Evolutionary conservation across 2,797 vertebrate genomes (phyloP).

Genomic region (Potorous gilbertii): DNA sequence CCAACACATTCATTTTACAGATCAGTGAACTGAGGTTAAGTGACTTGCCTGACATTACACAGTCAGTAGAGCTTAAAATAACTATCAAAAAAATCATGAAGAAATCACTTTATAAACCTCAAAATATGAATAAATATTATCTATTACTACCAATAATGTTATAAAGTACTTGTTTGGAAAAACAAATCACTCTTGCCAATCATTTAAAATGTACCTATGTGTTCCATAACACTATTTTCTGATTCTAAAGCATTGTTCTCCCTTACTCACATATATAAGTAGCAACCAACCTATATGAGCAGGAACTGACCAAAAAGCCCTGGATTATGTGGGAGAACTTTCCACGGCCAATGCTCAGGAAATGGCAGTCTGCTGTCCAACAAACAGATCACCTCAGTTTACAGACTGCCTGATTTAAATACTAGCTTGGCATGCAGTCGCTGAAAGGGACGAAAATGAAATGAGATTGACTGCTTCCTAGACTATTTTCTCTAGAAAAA

Average conservation of each 20-base stretch:
- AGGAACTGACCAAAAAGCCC: not conserved
- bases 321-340: not conserved
- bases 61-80: not conserved
- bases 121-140: not conserved
- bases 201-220: not conserved
- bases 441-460: not conserved
- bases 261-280: not conserved
- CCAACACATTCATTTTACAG: not conserved
- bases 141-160: not conserved
- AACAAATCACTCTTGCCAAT: slow-evolving; percentile 25
- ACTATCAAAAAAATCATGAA: not conserved
- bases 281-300: not conserved
- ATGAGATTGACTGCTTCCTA: not conserved
- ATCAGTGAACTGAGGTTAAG: not conserved
- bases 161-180: not conserved
- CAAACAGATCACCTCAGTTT: not conserved
- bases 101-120: not conserved
- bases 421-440: not conserved
- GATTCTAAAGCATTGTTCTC: not conserved
- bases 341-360: not conserved
- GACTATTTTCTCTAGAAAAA: not conserved
- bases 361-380: not conserved
- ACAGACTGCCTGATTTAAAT: not conserved
- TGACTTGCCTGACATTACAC: not conserved
- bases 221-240: not conserved